Base-by-base conservation (phyloP, 2,888 invertebrate genomes). In the Drosophila crucigera region DNA sequence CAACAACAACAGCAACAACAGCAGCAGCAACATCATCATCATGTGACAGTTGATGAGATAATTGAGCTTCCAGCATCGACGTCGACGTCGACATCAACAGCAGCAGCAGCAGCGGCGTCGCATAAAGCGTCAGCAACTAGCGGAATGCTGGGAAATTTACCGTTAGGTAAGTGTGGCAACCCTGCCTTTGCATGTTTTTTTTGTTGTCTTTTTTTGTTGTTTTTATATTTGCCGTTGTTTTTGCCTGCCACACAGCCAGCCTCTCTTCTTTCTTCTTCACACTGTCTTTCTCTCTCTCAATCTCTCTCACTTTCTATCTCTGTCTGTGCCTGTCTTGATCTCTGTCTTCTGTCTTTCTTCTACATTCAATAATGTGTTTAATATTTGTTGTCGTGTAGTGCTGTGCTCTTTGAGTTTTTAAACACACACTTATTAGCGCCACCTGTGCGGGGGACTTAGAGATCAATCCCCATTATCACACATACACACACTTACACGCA, bases 141-240 rank as follows among this genome's bases (percentile, higher is more conserved):
- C 83, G 92, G 91, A 80, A 90, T 91, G 76, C 84, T 93, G 89
- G 93, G 93, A 80, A 93, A 91, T 92, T 92, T 93, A 89, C 91
- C 93, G 79, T 84, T 93, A 91, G 93, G 93, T 93, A 91, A 92
- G 92, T 84, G 43, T 84, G 64, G 55, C 53, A 67, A 68, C 43
- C 41, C 62, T 53, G 49, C 28, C 52, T 39, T 35, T 58, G 58
- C 41, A 43, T 41, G 16, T 16, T 22, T 22, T 16, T 41, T 49
- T 25, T 41, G 31, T 28, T 28, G 11, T 31, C 1, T 30, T 19
- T 55, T 64, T 52, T 39, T 16, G 19, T 33, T 43, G 53, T 22
- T 33, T 28, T 59, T 52, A 60, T 59, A 65, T 64, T 65, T 33
- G 55, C 56, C 54, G 41, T 49, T 63, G 60, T 68, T 58, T 68